Evolutionary conservation across 2,797 vertebrate species (phyloP).

Genomic region (Apodemus agrarius): DNA sequence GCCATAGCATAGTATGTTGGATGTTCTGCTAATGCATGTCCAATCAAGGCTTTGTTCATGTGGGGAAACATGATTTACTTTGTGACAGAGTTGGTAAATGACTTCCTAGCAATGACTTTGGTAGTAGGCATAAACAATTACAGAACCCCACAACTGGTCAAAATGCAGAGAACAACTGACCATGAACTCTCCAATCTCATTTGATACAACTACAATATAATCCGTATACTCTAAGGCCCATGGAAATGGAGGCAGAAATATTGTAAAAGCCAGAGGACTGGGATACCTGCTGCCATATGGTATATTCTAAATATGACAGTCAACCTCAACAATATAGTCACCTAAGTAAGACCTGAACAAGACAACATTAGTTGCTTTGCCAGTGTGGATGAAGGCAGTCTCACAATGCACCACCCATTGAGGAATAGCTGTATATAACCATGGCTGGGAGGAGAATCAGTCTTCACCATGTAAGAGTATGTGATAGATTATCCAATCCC

Average conservation of each 20-base stretch:
- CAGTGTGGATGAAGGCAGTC: neutral
- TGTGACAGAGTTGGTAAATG: neutral
- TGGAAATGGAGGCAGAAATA: neutral
- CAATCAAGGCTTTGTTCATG: neutral
- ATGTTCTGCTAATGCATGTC: neutral
- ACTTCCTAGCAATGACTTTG: neutral
- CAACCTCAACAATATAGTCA: neutral
- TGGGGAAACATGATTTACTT: neutral
- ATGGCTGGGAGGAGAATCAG: neutral
- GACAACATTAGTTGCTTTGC: neutral
- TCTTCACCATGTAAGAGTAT: neutral
- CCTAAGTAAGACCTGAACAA: neutral
- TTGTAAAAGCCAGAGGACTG: neutral
- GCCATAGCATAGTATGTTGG: neutral
- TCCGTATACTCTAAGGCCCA: neutral
- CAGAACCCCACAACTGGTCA: neutral
- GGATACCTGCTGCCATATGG: neutral
- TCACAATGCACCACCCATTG: neutral
- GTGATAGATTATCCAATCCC: neutral
- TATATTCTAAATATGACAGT: neutral
- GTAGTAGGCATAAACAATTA: neutral
- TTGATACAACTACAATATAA: neutral
- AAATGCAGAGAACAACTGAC: neutral
- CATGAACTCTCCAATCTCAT: neutral
- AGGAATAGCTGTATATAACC: neutral